A percentile compares a stretch with the other conserved stretches of the same genome.
Evolutionary conservation across 1,140 invertebrate genomes (phyloP).

Genomic region (Hyles euphorbiae): DNA sequence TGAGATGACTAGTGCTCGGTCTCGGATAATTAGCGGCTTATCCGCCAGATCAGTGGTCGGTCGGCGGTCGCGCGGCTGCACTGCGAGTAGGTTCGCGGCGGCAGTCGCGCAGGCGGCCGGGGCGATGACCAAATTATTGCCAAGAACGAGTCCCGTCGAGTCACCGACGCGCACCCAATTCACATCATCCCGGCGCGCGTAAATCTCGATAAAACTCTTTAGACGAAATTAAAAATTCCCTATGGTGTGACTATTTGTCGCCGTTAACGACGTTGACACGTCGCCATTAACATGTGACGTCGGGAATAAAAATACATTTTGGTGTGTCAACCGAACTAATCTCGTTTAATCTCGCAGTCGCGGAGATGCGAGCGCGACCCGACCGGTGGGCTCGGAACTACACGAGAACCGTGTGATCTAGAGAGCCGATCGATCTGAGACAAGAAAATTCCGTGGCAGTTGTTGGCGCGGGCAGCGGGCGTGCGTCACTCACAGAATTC

Average conservation of each 20-base stretch:
- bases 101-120: conserved; percentile 31
- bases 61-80: conserved; percentile 2
- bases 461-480: conserved; percentile 10
- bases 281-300: conserved; percentile 11
- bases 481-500: conserved; percentile 52
- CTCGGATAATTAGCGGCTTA: conserved; percentile 40
- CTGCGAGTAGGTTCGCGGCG: conserved; percentile 20
- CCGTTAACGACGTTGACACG: conserved; percentile 22
- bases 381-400: conserved; percentile 6
- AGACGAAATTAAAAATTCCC: conserved; percentile 19
- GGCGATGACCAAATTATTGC: conserved; percentile 66
- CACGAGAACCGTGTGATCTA: not conserved
- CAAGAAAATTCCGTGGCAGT: conserved; percentile 17
- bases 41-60: conserved; percentile 32
- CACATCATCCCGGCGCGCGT: conserved; percentile 29
- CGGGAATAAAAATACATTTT: conserved; percentile 10
- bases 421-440: conserved; percentile 10
- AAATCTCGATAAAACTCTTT: conserved; percentile 42
- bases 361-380: conserved; percentile 13
- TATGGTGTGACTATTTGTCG: conserved; percentile 18
- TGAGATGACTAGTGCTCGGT: conserved; percentile 35
- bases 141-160: conserved; percentile 48
- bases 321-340: conserved; percentile 8
- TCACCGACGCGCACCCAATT: conserved; percentile 25
- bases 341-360: conserved; percentile 1